A percentile compares a stretch with the other conserved stretches of the same genome.
Conservation (phyloP, 2,797 vertebrate species). For the Smutsia gigantea region DNA sequence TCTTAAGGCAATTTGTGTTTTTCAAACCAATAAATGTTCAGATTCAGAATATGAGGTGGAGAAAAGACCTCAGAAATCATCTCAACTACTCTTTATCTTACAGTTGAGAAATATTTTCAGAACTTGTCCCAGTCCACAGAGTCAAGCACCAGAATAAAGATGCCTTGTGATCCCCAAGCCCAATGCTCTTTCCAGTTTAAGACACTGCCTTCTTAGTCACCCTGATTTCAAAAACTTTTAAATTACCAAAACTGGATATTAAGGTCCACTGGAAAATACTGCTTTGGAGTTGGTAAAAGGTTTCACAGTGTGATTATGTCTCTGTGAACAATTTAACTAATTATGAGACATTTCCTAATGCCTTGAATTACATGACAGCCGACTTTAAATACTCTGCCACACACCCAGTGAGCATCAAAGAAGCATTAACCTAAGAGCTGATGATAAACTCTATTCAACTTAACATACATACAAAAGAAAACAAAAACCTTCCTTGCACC, state of each 20-base stretch:
- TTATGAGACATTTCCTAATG: background rate
- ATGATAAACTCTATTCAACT: background rate
- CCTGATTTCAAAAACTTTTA: background rate
- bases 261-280: background rate
- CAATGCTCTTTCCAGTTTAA: background rate
- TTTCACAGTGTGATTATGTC: conserved; percentile 11
- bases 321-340: conserved; percentile 5
- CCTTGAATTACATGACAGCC: background rate
- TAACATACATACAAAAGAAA: background rate
- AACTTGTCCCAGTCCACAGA: background rate
- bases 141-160: background rate
- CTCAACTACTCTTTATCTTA: background rate
- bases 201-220: background rate
- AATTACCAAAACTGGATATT: background rate
- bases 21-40: background rate
- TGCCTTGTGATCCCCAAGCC: background rate
- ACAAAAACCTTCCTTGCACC: background rate
- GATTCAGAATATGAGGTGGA: background rate
- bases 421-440: background rate
- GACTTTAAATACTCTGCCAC: background rate
- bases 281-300: background rate
- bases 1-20: background rate
- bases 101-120: background rate
- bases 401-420: background rate
- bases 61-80: background rate